Evolutionary conservation across 2,888 invertebrate genomes (phyloP).

Genomic region (Cephalotes varians): DNA sequence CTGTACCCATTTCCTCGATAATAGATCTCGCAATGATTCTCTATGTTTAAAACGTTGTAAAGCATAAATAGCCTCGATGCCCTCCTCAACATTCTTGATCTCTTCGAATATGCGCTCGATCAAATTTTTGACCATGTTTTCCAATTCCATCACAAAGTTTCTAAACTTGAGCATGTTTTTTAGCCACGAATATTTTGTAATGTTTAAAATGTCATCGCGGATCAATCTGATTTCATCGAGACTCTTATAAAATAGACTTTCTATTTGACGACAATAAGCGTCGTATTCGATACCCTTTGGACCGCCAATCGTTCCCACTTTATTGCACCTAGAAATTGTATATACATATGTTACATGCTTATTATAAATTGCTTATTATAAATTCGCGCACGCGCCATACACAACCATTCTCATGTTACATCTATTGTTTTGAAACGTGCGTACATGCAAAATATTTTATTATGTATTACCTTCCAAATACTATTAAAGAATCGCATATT

Average conservation of each 20-base stretch:
- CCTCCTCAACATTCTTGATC: slow-evolving; percentile 86
- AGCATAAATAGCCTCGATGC: slow-evolving; percentile 87
- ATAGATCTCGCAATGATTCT: slow-evolving; percentile 69
- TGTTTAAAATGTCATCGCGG: slow-evolving; percentile 85
- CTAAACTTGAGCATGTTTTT: slow-evolving; percentile 81
- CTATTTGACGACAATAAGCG: slow-evolving; percentile 83
- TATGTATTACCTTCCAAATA: slow-evolving; percentile 86
- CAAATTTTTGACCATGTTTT: slow-evolving; percentile 87
- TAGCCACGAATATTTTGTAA: slow-evolving; percentile 86
- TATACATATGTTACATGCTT: no score
- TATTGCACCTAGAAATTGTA: slow-evolving; percentile 79
- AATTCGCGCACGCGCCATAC: no score
- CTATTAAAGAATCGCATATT: slow-evolving; percentile 87
- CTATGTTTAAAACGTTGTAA: slow-evolving; percentile 75
- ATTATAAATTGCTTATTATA: neutral
- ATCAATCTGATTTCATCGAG: slow-evolving; percentile 85
- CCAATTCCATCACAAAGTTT: slow-evolving; percentile 86
- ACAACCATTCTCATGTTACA: neutral
- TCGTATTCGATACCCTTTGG: slow-evolving; percentile 82
- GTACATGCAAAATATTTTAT: neutral
- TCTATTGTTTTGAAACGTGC: neutral
- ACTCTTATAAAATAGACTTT: slow-evolving; percentile 85
- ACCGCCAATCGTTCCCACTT: slow-evolving; percentile 86
- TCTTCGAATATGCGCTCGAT: slow-evolving; percentile 87
- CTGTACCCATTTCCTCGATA: slow-evolving; percentile 78